Evolutionary conservation across 2,888 invertebrate genomes (phyloP).

Genomic region (Aphrophora alni): DNA sequence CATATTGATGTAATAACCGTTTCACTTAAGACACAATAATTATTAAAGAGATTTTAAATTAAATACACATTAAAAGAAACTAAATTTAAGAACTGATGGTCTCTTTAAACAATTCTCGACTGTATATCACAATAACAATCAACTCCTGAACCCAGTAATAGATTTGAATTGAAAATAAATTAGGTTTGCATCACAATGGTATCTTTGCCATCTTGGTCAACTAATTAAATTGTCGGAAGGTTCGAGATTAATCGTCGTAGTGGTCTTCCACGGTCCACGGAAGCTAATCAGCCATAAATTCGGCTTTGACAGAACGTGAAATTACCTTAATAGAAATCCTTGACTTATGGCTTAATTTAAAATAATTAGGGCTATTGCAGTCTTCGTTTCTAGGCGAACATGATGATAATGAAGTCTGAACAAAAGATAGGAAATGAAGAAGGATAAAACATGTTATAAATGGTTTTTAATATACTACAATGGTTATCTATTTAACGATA

Average conservation of each 20-base stretch:
- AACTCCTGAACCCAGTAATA: neutral
- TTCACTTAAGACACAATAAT: too few relatives aligned
- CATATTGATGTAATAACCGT: too few relatives aligned
- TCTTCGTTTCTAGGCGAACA: too few relatives aligned
- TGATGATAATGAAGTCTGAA: too few relatives aligned
- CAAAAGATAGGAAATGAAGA: too few relatives aligned
- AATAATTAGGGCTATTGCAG: neutral
- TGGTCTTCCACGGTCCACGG: neutral
- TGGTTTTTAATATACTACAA: too few relatives aligned
- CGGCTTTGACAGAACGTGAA: neutral
- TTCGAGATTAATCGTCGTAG: neutral
- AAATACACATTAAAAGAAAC: too few relatives aligned
- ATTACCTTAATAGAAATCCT: neutral
- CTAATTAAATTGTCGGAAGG: neutral
- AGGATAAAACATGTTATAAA: too few relatives aligned
- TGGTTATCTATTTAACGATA: too few relatives aligned
- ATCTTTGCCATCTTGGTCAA: neutral
- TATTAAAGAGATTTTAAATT: too few relatives aligned
- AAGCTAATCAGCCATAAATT: neutral
- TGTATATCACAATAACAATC: neutral
- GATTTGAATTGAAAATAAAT: neutral
- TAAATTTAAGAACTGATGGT: too few relatives aligned
- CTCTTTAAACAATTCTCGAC: too few relatives aligned
- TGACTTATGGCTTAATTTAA: neutral
- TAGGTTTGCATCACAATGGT: neutral